Percentiles rank a stretch among this genome's conserved stretches.
phyloP scores from a whole-genome alignment of 2,797 vertebrate genomes.

The Nyctalus aviator region DNA sequence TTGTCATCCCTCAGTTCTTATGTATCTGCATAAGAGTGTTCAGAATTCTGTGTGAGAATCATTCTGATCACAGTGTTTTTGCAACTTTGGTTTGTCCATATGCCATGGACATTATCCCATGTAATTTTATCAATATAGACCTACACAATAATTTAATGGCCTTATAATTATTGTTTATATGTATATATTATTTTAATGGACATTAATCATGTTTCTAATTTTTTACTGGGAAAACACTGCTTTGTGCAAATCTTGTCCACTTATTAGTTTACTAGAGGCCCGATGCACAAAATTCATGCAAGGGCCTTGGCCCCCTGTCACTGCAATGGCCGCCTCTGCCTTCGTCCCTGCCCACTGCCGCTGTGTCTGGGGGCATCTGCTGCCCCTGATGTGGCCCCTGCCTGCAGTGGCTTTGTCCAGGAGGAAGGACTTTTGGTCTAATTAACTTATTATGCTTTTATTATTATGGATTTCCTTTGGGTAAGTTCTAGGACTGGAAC shows the following conservation, averaged over 20 bases:
- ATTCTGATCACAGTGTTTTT: background rate
- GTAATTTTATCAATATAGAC: background rate
- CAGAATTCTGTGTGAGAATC: background rate
- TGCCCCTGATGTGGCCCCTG: no score
- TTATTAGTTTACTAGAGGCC: background rate
- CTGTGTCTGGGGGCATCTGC: no score
- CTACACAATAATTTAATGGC: background rate
- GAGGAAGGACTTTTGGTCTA: no score
- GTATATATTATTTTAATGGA: background rate
- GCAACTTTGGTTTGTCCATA: background rate
- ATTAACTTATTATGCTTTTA: no score
- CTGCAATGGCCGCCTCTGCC: no score
- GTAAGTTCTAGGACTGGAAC: no score
- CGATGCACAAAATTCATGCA: no score
- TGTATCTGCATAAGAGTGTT: rapidly evolving
- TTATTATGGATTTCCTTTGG: background rate
- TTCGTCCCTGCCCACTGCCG: no score
- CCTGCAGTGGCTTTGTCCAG: no score
- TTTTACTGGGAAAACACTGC: background rate
- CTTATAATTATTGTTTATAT: background rate
- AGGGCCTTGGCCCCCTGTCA: no score
- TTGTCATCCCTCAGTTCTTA: background rate
- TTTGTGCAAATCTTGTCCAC: background rate
- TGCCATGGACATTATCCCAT: background rate
- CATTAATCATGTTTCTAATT: background rate